Percentiles rank a stretch among this genome's conserved stretches.
These are phyloP conservation scores for Entomyzon cyanotis DNA, from an alignment of 2,113 vertebrate species.

Conservation along the genomic window DNA sequence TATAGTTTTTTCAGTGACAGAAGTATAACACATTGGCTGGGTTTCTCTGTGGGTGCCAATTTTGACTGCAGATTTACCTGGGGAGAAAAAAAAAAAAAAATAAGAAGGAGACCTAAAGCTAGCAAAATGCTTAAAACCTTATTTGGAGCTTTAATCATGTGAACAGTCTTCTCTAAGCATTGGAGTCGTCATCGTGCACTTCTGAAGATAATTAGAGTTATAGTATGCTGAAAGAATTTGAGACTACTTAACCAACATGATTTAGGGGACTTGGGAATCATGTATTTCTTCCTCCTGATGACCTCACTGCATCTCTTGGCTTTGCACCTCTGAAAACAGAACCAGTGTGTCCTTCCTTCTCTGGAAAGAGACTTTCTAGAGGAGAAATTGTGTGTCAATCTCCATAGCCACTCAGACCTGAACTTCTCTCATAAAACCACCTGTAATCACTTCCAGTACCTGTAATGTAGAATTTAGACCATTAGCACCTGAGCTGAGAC, in stretches of 20 bases:
- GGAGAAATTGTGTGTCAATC: not conserved
- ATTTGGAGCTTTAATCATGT: not conserved
- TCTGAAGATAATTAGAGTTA: constrained; percentile 13
- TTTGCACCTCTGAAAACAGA: not conserved
- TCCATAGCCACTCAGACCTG: not conserved
- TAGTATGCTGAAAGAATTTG: constrained; percentile 5
- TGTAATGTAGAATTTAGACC: not conserved
- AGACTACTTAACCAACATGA: not conserved
- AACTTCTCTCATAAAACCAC: not conserved
- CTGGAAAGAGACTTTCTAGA: not conserved
- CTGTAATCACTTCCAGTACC: not conserved
- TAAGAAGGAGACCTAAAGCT: not conserved
- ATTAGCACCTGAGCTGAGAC: not conserved
- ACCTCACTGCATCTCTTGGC: not conserved
- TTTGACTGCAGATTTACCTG: not conserved
- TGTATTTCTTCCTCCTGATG: not conserved
- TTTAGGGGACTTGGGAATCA: not conserved
- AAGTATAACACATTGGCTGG: not conserved
- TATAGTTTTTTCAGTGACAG: not conserved
- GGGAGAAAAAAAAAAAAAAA: not conserved
- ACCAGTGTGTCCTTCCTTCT: not conserved
- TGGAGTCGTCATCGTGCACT: not conserved
- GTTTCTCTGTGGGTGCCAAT: not conserved
- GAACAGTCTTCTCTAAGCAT: not conserved
- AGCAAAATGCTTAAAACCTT: not conserved